Evolutionary conservation across 2,797 vertebrate species (phyloP).

Genomic region (Hemitrygon akajei): DNA sequence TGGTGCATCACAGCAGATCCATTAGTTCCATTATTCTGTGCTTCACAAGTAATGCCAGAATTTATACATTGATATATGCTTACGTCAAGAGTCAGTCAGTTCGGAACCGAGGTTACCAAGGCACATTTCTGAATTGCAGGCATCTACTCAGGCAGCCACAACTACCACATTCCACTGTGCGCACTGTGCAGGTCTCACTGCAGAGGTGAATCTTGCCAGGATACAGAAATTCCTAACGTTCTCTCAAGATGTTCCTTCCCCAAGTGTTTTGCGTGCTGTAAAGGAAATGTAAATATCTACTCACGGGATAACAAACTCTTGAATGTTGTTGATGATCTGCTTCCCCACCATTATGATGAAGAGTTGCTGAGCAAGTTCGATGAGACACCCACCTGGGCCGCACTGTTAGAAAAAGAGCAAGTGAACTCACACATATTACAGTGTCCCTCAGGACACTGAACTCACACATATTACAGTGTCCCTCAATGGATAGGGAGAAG

Average conservation of each 20-base stretch:
- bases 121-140: neutral
- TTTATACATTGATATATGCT: neutral
- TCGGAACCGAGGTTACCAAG: neutral
- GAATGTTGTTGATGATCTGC: conserved; percentile 67
- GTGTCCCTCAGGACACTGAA: neutral
- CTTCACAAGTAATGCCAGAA: neutral
- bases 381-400: conserved; percentile 66
- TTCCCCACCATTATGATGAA: conserved; percentile 77
- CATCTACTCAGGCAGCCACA: neutral
- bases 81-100: neutral
- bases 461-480: neutral
- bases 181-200: neutral
- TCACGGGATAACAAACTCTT: conserved; percentile 70
- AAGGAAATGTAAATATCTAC: conserved; percentile 40
- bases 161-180: neutral
- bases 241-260: neutral
- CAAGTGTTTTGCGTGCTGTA: neutral
- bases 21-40: neutral
- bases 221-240: neutral
- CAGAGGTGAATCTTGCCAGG: neutral
- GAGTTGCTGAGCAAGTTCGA: conserved; percentile 68
- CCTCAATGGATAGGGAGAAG: neutral
- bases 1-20: neutral
- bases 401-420: conserved; percentile 50
- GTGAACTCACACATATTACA: neutral